These are phyloP conservation scores for Drosophila lutescens DNA, from an alignment of 2,888 invertebrate genomes.

Conservation along the genomic window DNA sequence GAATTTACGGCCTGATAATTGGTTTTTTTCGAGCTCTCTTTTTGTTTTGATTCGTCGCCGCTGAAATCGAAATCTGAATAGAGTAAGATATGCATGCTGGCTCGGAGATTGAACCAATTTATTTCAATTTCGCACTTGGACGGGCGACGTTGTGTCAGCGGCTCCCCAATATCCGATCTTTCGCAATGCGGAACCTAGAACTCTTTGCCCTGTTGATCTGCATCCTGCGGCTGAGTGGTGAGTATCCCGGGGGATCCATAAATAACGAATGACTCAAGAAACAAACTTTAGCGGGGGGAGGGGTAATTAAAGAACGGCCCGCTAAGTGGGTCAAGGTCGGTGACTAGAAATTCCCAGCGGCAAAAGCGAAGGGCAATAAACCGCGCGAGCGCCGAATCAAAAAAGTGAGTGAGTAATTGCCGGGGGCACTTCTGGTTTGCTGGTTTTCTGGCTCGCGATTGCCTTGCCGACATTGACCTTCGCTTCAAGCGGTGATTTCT, in stretches of 20 bases:
- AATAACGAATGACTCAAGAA: slow-evolving; percentile 61
- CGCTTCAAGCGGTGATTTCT: slow-evolving; percentile 44
- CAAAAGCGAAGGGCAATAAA: slow-evolving; percentile 77
- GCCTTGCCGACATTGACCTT: slow-evolving; percentile 60
- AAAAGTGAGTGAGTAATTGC: slow-evolving; percentile 76
- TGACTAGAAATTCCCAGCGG: slow-evolving; percentile 67
- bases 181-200: slow-evolving; percentile 44
- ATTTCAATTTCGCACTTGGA: slow-evolving; percentile 74
- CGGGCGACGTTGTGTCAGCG: slow-evolving; percentile 60
- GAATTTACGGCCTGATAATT: slow-evolving; percentile 43
- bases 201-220: slow-evolving; percentile 20
- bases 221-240: slow-evolving; percentile 47
- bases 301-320: slow-evolving; percentile 53
- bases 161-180: slow-evolving; percentile 10
- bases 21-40: slow-evolving; percentile 53
- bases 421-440: slow-evolving; percentile 64
- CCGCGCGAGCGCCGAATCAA: slow-evolving; percentile 53
- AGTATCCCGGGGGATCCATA: slow-evolving; percentile 38
- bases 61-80: slow-evolving; percentile 57
- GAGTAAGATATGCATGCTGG: slow-evolving; percentile 60
- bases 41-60: slow-evolving; percentile 67
- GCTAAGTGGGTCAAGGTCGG: slow-evolving; percentile 69
- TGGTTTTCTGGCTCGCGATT: slow-evolving; percentile 30
- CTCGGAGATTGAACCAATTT: slow-evolving; percentile 71
- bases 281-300: slow-evolving; percentile 47